Conservation (phyloP, 2,797 vertebrate species). For the Decapterus maruadsi region DNA sequence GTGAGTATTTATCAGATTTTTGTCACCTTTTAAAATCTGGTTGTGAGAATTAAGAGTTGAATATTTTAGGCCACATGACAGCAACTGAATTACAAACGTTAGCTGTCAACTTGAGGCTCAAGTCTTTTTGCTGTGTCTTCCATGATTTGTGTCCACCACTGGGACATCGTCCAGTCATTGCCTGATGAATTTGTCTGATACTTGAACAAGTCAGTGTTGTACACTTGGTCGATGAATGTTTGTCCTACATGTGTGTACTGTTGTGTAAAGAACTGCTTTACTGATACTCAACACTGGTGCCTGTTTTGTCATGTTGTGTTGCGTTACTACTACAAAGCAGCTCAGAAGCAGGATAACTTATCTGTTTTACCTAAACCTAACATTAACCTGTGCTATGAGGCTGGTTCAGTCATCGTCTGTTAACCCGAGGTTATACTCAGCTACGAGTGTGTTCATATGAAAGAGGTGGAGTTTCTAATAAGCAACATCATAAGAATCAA, state of each 20-base stretch:
- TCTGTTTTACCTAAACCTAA: too few species aligned
- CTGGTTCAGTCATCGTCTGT: too few species aligned
- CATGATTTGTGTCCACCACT: neutral
- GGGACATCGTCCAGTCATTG: neutral
- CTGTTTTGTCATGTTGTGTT: neutral
- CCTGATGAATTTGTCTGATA: neutral
- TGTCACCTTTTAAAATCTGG: neutral
- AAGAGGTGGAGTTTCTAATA: too few species aligned
- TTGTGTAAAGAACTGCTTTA: neutral
- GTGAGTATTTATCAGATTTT: slow-evolving; percentile 8
- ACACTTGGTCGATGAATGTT: neutral
- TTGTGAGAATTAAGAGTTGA: neutral
- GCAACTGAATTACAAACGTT: neutral
- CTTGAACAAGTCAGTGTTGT: neutral
- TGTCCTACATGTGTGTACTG: neutral
- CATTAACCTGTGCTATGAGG: too few species aligned
- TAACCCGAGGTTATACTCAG: too few species aligned
- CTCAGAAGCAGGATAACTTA: too few species aligned
- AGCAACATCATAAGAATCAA: too few species aligned
- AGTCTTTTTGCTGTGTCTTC: neutral
- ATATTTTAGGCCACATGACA: neutral
- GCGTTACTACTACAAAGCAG: neutral
- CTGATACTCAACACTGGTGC: neutral
- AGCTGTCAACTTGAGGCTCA: neutral
- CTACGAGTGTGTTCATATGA: too few species aligned